Conservation (phyloP, 2,888 invertebrate species). For the Ditula angustiorana region DNA sequence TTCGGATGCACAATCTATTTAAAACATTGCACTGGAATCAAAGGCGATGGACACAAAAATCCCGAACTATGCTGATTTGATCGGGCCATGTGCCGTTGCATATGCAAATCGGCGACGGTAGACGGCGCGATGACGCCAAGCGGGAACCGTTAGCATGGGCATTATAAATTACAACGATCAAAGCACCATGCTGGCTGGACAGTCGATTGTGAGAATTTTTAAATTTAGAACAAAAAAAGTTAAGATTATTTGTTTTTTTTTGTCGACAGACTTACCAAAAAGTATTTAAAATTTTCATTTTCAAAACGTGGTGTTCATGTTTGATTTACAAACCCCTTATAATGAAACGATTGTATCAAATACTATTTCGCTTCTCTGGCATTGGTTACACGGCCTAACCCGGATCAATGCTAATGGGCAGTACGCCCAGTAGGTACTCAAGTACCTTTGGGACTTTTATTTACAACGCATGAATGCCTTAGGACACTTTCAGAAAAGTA, state of each 20-base stretch:
- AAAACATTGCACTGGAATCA: constrained; percentile 1
- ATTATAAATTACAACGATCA: constrained; percentile 33
- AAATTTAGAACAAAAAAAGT: neutral
- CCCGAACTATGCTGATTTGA: constrained; percentile 23
- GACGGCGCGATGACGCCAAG: constrained; percentile 24
- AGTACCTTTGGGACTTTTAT: neutral
- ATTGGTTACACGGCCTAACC: neutral
- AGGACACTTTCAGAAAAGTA: neutral
- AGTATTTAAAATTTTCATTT: too few relatives aligned
- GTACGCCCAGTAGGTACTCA: neutral
- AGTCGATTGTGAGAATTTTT: neutral
- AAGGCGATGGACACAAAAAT: neutral
- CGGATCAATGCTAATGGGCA: neutral
- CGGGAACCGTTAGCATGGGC: constrained; percentile 30
- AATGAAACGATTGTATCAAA: too few relatives aligned
- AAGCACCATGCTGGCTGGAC: constrained; percentile 15
- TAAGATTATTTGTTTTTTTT: too few relatives aligned
- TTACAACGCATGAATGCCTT: neutral
- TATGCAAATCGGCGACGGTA: constrained; percentile 41
- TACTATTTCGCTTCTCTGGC: neutral
- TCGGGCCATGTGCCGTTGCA: constrained; percentile 38
- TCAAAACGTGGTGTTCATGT: too few relatives aligned
- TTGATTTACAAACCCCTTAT: too few relatives aligned
- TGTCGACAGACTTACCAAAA: too few relatives aligned
- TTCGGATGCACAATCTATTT: neutral